Evolutionary conservation across 2,797 vertebrate species (phyloP).

Genomic region (Dallia pectoralis): DNA sequence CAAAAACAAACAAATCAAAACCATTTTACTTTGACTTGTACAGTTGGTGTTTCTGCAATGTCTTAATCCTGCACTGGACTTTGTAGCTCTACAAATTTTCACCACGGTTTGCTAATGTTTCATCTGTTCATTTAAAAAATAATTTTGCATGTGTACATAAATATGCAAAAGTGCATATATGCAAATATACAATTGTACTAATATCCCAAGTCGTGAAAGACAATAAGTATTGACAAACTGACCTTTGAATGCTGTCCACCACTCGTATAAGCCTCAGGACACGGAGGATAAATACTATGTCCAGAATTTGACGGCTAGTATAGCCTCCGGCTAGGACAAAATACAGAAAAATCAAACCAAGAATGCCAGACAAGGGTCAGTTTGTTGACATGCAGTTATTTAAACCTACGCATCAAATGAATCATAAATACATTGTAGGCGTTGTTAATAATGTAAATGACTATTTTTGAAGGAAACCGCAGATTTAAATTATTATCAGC

Average conservation of each 20-base stretch:
- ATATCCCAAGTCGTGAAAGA: no score
- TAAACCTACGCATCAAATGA: not conserved
- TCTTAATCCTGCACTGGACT: not conserved
- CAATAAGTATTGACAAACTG: not conserved
- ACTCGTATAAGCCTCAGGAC: conserved; percentile 87
- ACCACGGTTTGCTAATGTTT: not conserved
- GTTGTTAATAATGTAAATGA: no score
- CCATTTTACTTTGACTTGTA: not conserved
- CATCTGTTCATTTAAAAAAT: not conserved
- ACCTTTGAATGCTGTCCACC: conserved; percentile 90
- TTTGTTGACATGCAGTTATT: not conserved
- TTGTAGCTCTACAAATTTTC: not conserved
- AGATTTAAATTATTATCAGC: no score
- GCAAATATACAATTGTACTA: not conserved
- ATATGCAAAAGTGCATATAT: not conserved
- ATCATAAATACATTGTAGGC: no score
- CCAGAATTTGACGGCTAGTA: conserved; percentile 87
- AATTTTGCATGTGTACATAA: no score
- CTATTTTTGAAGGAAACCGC: no score
- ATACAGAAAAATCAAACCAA: conserved; percentile 5
- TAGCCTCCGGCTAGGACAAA: conserved; percentile 72
- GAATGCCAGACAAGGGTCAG: not conserved
- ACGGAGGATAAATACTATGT: conserved; percentile 89
- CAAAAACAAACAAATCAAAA: not conserved
- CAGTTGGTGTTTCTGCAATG: not conserved